Conservation (phyloP, 2,113 vertebrate genomes). For the Pitta sordida region DNA sequence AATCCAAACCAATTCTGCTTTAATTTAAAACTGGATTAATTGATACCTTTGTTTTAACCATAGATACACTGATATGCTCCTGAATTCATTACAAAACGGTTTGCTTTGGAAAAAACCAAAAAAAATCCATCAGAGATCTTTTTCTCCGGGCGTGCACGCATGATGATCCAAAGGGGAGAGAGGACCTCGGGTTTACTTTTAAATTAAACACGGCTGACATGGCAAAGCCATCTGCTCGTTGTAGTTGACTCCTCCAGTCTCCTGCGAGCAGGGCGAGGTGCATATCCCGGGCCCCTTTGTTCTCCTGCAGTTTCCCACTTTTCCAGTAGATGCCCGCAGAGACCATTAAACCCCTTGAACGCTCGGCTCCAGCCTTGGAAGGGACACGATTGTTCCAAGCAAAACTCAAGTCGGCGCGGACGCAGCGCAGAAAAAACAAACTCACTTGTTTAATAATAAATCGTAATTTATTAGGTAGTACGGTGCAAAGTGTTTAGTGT, state of each 20-base stretch:
- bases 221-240: fast-evolving
- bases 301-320: conserved; percentile 75
- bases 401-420: background rate
- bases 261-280: background rate
- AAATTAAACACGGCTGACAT: background rate
- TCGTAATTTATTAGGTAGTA: background rate
- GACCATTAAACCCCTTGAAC: conserved; percentile 76
- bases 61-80: background rate
- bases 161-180: fast-evolving
- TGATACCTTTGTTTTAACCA: background rate
- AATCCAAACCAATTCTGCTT: background rate
- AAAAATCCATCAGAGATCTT: background rate
- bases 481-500: background rate
- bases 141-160: fast-evolving
- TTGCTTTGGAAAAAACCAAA: background rate
- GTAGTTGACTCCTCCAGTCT: fast-evolving
- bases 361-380: background rate
- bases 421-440: background rate
- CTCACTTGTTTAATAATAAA: background rate
- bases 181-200: background rate
- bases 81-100: background rate
- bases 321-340: conserved; percentile 94
- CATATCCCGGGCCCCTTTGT: background rate
- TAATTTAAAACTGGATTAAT: background rate
- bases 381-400: background rate